A percentile compares a stretch with the other conserved stretches of the same genome.
These are phyloP conservation scores for Brachypteracias leptosomus DNA, from an alignment of 2,113 vertebrate genomes.

Conservation along the genomic window DNA sequence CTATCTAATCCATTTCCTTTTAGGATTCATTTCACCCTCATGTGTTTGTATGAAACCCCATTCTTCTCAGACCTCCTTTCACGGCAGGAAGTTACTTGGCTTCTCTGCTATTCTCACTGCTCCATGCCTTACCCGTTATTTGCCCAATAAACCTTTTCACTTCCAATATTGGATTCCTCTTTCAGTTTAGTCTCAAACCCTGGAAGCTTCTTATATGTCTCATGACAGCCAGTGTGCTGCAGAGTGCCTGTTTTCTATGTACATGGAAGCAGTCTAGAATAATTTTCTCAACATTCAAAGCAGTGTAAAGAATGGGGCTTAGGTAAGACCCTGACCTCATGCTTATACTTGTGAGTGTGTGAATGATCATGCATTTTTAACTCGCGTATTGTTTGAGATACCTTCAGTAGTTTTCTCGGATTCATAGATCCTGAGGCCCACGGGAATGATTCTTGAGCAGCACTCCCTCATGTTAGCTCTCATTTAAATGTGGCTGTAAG, in stretches of 20 bases:
- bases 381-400: not conserved
- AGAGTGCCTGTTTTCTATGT: not conserved
- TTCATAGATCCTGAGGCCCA: accelerated
- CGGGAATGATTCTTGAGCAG: not conserved
- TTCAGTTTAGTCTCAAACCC: not conserved
- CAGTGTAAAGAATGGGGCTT: not conserved
- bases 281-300: not conserved
- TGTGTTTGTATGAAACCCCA: not conserved
- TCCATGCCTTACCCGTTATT: not conserved
- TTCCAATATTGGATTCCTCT: not conserved
- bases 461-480: not conserved
- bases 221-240: not conserved
- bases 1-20: not conserved
- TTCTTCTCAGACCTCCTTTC: not conserved
- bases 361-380: not conserved
- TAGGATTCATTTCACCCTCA: not conserved
- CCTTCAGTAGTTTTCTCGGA: not conserved
- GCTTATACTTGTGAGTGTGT: not conserved
- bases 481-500: not conserved
- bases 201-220: not conserved
- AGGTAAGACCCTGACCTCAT: not conserved
- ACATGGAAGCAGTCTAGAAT: not conserved
- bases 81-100: not conserved
- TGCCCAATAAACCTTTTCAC: not conserved
- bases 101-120: not conserved